Percentiles rank a stretch among this genome's conserved stretches.
Conservation (phyloP, 2,888 invertebrate species). For the Papilio elwesi region DNA sequence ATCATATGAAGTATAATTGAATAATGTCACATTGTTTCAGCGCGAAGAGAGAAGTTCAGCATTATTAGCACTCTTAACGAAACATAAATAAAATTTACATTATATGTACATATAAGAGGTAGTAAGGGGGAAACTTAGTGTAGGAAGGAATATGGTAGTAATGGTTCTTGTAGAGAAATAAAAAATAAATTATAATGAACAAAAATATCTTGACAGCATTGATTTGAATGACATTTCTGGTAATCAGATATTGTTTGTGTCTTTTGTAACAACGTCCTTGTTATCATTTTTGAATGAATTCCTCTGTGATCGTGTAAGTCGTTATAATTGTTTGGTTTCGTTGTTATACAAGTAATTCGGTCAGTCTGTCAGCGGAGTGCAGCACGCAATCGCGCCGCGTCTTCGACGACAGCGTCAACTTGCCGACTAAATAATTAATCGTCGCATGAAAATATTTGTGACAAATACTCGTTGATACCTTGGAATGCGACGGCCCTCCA, state of each 20-base stretch:
- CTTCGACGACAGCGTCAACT: constrained; percentile 47
- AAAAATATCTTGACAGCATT: background rate
- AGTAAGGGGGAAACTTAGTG: too few species aligned
- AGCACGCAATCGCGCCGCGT: constrained; percentile 48
- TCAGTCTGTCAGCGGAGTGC: constrained; percentile 51
- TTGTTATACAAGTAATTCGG: constrained; percentile 51
- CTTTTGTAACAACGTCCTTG: constrained; percentile 6
- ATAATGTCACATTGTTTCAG: background rate
- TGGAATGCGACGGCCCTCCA: constrained; percentile 6
- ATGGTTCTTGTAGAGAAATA: too few species aligned
- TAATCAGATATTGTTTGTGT: constrained; percentile 1
- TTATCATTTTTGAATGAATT: constrained; percentile 12
- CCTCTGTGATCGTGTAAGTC: constrained; percentile 26
- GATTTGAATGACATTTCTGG: background rate
- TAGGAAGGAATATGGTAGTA: too few species aligned
- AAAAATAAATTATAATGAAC: background rate
- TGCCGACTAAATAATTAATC: constrained; percentile 54
- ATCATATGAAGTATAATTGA: background rate
- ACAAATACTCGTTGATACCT: constrained; percentile 42
- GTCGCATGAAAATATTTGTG: constrained; percentile 54
- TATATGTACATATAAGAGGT: too few species aligned
- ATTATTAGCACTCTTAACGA: background rate
- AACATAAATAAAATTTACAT: background rate
- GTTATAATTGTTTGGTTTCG: constrained; percentile 37
- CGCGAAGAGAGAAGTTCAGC: background rate